phyloP scores from a whole-genome alignment of 2,888 invertebrate species.

The Netelia virgata region DNA sequence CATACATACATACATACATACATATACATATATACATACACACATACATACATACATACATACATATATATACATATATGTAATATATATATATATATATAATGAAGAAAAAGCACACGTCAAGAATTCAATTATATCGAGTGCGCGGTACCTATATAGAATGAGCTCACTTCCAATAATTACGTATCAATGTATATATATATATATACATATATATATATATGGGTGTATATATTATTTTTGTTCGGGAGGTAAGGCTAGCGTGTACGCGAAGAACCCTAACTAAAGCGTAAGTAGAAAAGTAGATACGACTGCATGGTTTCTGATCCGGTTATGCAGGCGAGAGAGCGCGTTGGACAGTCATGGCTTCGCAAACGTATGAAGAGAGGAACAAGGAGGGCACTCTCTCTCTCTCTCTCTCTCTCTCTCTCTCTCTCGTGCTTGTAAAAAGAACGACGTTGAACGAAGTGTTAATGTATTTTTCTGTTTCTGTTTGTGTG shows the following conservation, averaged over 20 bases:
- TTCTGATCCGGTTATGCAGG: constrained; percentile 84
- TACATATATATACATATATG: no score
- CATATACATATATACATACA: no score
- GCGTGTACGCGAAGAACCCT: constrained; percentile 81
- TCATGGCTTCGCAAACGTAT: constrained; percentile 77
- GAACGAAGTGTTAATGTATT: no score
- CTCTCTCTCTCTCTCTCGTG: not conserved
- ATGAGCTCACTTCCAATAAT: constrained; percentile 50
- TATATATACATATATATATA: not conserved
- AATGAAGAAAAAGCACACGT: not conserved
- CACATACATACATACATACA: no score
- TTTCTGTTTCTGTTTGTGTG: no score
- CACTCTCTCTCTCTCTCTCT: no score
- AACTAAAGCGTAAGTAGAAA: constrained; percentile 83
- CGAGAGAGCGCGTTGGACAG: constrained; percentile 73
- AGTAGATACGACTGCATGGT: constrained; percentile 84
- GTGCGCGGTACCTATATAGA: constrained; percentile 12
- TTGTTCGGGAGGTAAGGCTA: constrained; percentile 56
- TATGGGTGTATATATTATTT: not conserved
- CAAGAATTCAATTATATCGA: constrained; percentile 51
- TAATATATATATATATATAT: not conserved
- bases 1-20: no score
- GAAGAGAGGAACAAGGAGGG: constrained; percentile 4
- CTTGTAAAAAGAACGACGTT: constrained; percentile 13
- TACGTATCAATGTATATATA: not conserved